phyloP scores from a whole-genome alignment of 2,113 vertebrate genomes.

The Upupa epops region DNA sequence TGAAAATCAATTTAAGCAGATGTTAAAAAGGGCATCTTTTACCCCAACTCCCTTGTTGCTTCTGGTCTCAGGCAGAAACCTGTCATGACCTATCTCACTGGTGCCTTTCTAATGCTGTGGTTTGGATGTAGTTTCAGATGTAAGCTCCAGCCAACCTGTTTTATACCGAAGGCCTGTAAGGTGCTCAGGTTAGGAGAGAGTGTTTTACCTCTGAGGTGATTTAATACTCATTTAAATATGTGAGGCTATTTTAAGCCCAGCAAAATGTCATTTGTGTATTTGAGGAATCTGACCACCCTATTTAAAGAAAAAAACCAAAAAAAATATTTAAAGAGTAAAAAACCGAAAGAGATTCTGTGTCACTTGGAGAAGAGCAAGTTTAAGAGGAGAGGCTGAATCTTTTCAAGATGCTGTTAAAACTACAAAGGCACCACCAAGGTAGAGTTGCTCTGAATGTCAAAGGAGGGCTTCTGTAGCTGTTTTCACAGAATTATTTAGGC shows the following conservation, averaged over 20 bases:
- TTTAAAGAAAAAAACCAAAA: too few species aligned
- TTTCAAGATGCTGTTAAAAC: background rate
- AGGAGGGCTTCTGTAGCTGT: background rate
- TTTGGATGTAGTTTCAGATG: background rate
- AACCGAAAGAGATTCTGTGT: too few species aligned
- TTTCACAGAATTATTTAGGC: too few species aligned
- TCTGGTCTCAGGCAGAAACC: background rate
- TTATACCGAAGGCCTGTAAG: background rate
- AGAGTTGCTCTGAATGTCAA: background rate
- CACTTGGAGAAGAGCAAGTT: background rate
- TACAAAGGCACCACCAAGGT: background rate
- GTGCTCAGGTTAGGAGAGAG: too few species aligned
- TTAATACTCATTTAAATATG: background rate
- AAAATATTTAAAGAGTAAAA: too few species aligned
- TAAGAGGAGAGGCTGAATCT: background rate
- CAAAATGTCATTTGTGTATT: background rate
- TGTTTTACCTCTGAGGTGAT: background rate
- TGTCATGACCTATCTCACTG: background rate
- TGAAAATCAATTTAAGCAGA: background rate
- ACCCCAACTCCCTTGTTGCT: background rate
- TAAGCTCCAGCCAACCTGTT: fast-evolving
- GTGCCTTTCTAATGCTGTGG: fast-evolving
- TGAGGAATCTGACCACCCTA: background rate
- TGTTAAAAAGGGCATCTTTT: background rate
- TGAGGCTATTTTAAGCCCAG: background rate